phyloP scores from a whole-genome alignment of 2,888 invertebrate genomes.

The Philopedon plagiatum region DNA sequence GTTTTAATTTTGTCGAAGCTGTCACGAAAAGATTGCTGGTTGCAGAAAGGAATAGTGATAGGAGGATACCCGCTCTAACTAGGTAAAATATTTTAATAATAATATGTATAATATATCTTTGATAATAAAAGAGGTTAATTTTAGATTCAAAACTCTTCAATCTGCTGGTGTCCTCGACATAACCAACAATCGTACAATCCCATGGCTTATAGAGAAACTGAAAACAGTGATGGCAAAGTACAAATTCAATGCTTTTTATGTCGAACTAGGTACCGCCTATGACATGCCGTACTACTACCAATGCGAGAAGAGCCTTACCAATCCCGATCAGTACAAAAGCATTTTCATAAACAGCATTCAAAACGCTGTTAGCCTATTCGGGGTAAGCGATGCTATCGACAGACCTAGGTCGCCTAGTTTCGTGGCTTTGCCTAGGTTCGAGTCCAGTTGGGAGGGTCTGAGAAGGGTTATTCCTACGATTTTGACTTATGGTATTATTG shows the following conservation, averaged over 20 bases:
- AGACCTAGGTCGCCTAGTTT: constrained; percentile 89
- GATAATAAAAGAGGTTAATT: not conserved
- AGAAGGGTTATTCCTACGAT: constrained; percentile 87
- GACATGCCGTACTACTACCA: constrained; percentile 91
- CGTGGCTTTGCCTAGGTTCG: constrained; percentile 86
- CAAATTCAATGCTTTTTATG: constrained; percentile 87
- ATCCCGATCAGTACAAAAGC: constrained; percentile 88
- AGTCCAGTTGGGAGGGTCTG: constrained; percentile 87
- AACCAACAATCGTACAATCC: constrained; percentile 84
- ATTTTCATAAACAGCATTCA: constrained; percentile 78
- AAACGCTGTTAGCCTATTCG: constrained; percentile 76
- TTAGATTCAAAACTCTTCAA: constrained; percentile 81
- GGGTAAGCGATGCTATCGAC: constrained; percentile 86
- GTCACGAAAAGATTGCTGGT: constrained; percentile 82
- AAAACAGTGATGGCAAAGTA: constrained; percentile 80
- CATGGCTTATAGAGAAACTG: constrained; percentile 84
- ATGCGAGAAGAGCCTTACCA: constrained; percentile 79
- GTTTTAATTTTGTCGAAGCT: constrained; percentile 85
- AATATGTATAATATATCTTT: not conserved
- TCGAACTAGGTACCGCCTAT: constrained; percentile 86
- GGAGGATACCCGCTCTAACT: constrained; percentile 86
- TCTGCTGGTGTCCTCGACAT: constrained; percentile 91
- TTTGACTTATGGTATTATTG: constrained; percentile 89
- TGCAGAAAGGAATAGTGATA: constrained; percentile 84
- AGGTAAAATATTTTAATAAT: constrained; percentile 54